Evolutionary conservation across 2,113 vertebrate genomes (phyloP), one percentile per base, ranked within the genome.

Genomic region (Eubucco bourcierii): DNA sequence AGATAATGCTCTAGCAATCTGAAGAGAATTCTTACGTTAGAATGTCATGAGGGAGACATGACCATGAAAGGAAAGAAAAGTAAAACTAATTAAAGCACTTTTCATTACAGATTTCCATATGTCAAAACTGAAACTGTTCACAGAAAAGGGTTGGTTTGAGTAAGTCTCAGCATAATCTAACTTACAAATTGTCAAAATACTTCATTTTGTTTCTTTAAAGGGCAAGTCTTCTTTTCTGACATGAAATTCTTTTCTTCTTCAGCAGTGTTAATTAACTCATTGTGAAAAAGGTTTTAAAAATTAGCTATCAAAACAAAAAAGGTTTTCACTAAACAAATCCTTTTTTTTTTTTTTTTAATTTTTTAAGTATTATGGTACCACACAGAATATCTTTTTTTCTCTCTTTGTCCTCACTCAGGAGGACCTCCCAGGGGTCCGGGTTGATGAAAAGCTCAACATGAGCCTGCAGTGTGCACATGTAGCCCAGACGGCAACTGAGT

Each of bases 41-140:
- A 76, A 60, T 80, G 31, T 90, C 86, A 53, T 72, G 86, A 64
- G 12, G 37, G 46, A 94, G 60, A 73, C 60, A 81, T 7, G 50
- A 12, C 6, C 59, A 64, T 67, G 64, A 87, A 84, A 81, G 41
- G 52, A 79, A 87, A 81, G 60, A 53, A 90, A 91, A 12, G 11
- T 50, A 84, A 86, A 95, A 81, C 17, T 86, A 84, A 86, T 91
- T 72, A 84, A 78, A 86, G 8, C 29, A 65, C 7, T 78, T 87
- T 74, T 93, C 61, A 71, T 83, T 58, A 61, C 14, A 19, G 74
- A 88, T 56, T 80, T 93, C 47, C 18, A 11, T 15, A 33, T 67
- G 70, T 86, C 92, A 95, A 80, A 95, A 94, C 61, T 34, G 58
- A 75, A 95, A 46, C 5, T 72, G 12, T 80, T 91, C 59, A 80